Evolutionary conservation across 2,113 vertebrate genomes (phyloP).

Genomic region (Telmatochromis brichardi): DNA sequence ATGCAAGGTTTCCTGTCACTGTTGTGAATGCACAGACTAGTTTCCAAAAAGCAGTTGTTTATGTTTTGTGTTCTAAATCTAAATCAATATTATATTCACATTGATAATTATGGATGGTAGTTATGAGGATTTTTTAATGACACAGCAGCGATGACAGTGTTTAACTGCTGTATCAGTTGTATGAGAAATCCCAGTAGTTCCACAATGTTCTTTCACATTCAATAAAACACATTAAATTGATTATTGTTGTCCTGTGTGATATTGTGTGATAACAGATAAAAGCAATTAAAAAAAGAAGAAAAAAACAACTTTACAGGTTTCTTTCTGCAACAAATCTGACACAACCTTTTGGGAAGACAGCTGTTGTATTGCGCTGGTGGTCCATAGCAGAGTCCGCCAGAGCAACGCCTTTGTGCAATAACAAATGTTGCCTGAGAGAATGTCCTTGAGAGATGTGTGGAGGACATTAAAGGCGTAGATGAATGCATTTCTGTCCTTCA

Average conservation of each 20-base stretch:
- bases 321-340: not conserved
- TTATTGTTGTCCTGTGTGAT: not conserved
- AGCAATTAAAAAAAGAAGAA: not conserved
- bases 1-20: not conserved
- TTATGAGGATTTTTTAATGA: not conserved
- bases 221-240: not conserved
- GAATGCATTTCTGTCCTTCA: not conserved
- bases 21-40: not conserved
- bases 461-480: not conserved
- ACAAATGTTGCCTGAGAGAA: not conserved
- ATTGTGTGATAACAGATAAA: not conserved
- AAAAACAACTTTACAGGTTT: not conserved
- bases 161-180: not conserved
- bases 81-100: not conserved
- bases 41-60: not conserved
- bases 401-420: not conserved
- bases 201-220: not conserved
- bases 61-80: not conserved
- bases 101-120: not conserved
- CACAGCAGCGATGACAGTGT: not conserved
- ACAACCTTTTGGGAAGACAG: not conserved
- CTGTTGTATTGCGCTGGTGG: not conserved
- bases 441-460: not conserved
- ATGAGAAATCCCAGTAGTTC: not conserved
- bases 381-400: not conserved